Conservation (phyloP, 1,140 invertebrate genomes). For the Eueides isabella region DNA sequence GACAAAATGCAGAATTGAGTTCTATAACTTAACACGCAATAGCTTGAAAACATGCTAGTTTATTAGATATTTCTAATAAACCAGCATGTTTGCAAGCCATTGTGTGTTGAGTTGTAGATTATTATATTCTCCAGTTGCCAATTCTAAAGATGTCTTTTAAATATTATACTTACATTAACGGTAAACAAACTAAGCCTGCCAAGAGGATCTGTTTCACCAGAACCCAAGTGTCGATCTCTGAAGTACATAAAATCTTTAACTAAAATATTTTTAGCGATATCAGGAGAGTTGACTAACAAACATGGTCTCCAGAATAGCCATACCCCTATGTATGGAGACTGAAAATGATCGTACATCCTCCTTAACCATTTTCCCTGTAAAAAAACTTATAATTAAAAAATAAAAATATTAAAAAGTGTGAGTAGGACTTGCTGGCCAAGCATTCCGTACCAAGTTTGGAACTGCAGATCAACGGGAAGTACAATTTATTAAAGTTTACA, state of each 20-base stretch:
- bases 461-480: too few relatives aligned
- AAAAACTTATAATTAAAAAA: neutral
- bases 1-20: too few relatives aligned
- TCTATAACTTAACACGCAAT: too few relatives aligned
- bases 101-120: too few relatives aligned
- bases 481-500: too few relatives aligned
- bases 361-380: slow-evolving; percentile 56
- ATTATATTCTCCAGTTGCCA: too few relatives aligned
- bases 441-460: too few relatives aligned
- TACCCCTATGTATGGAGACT: slow-evolving; percentile 52
- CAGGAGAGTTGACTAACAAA: slow-evolving; percentile 52
- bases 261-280: slow-evolving; percentile 52
- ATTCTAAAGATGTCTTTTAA: too few relatives aligned
- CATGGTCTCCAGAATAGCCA: slow-evolving; percentile 62
- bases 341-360: slow-evolving; percentile 40
- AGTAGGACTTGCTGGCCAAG: too few relatives aligned
- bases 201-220: slow-evolving; percentile 52
- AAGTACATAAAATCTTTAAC: slow-evolving; percentile 55
- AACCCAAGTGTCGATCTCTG: slow-evolving; percentile 47
- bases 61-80: too few relatives aligned
- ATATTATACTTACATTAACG: slow-evolving; percentile 48
- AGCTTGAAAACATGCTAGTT: neutral
- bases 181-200: slow-evolving; percentile 53
- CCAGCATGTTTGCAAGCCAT: neutral
- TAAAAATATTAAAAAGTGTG: too few relatives aligned